Evolutionary conservation across 2,113 vertebrate genomes (phyloP), one percentile per base, ranked within the genome.

Genomic region (Lepus timidus): DNA sequence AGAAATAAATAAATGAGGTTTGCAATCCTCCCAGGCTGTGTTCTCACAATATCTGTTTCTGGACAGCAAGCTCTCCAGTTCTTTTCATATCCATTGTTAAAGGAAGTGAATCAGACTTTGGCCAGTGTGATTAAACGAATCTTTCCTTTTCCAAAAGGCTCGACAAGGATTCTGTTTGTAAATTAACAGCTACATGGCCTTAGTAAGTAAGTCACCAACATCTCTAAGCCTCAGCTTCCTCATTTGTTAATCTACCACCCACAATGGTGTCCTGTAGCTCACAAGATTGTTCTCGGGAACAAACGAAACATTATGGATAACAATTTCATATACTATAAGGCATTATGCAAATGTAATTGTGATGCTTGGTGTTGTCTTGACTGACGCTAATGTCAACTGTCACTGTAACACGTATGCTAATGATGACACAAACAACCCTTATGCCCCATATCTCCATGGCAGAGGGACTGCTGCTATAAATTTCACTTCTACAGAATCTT

Each of bases 141-240:
- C n/a, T 65, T 90, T 94, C 75, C 67, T 95, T 86, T 91, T 55
- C 91, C 64, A 81, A 75, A 96, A 78, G 52, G 22, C 65, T 88
- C 85, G 80, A 90, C 17, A 61, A 71, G 17, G 49, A 89, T 91
- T 92, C 91, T 44, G 61, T n/a, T 52, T 36, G 13, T 19, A 87
- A 36, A 16, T 71, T 70, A 88, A 33, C 51, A 87, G 58, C 62
- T 70, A 49, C 44, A 49, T 19, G 86, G 83, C 39, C 52, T 68
- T 87, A 78, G 52, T 85, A 91, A 93, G 55, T 91, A 91, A 93
- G 55, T 91, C 33, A 90, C 27, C 33, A 81, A 62, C 1, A 78
- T n/a, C 68, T 83, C 74, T 88, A 52, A 39, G 61, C 74, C 83
- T 96, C 55, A 79, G 62, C 86, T 75, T 79, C 39, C 82, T 83